Percentiles rank a stretch among this genome's conserved stretches.
Evolutionary conservation across 2,113 vertebrate species (phyloP).

Genomic region (Apeltes quadracus): DNA sequence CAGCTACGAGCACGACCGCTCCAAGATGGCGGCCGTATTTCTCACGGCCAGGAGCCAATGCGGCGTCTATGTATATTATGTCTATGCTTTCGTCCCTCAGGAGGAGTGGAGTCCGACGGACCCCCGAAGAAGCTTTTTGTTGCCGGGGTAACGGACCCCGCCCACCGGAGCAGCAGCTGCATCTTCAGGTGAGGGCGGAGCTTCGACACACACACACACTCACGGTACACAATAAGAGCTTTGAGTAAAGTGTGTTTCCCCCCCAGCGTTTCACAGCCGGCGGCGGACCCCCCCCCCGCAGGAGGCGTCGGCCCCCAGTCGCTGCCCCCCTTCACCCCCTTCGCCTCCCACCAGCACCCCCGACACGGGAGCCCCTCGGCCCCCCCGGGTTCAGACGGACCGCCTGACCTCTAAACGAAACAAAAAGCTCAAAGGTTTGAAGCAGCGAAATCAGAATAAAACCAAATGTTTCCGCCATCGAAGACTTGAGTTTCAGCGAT

Average conservation of each 20-base stretch:
- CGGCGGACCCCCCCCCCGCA: constrained; percentile 61
- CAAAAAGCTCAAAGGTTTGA: too few species aligned
- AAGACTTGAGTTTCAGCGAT: too few species aligned
- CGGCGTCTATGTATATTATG: too few species aligned
- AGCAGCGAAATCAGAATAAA: too few species aligned
- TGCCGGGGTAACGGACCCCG: constrained; percentile 79
- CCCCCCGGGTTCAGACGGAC: too few species aligned
- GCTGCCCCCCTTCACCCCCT: constrained; percentile 74
- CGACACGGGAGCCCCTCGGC: constrained; percentile 45
- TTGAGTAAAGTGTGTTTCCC: background rate
- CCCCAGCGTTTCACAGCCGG: constrained; percentile 75
- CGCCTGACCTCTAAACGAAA: too few species aligned
- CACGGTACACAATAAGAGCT: background rate
- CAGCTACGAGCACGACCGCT: too few species aligned
- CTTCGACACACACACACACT: background rate
- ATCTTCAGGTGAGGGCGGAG: constrained; percentile 74
- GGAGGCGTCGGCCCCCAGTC: constrained; percentile 63
- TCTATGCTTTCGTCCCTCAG: constrained; percentile 67
- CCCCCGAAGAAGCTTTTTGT: constrained; percentile 86
- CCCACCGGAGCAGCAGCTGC: constrained; percentile 77
- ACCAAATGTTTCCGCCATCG: too few species aligned
- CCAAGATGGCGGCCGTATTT: too few species aligned
- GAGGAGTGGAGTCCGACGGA: constrained; percentile 82
- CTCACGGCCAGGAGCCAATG: too few species aligned
- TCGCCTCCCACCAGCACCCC: constrained; percentile 70